Base-by-base conservation (phyloP, 1,140 invertebrate species). In the Limonius californicus region DNA sequence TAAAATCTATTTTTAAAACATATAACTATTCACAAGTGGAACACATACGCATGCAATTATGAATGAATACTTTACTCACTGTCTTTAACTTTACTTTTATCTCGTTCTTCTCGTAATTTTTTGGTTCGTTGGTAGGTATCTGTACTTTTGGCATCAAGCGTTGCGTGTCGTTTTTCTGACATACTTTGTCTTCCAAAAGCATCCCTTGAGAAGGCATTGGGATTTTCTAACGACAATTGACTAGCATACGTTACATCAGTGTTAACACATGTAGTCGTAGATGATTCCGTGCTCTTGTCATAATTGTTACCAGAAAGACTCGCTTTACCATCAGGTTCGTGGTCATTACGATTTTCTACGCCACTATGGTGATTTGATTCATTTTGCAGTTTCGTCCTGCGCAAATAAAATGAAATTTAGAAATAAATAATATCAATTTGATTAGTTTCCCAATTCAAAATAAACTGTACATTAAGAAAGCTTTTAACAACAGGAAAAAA, bases 101-200 rank as follows among this genome's bases (percentile, higher is more conserved):
- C 83, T 4, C 85, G 76, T 57, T 84, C 83, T 77, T 89, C 84
- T 64, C 88, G 76, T 14, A 89, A 75, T 73, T 94, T 92, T 79
- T 97, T 97, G 67, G 93, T 95, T 65, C 92, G 84, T 77, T 97
- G 92, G 76, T 97, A 98, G 2, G 94, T 97, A 72, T 95, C 94
- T 1, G 94, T 97, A 70, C 85, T 89, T 76, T 93, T 91, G n/a
- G 95, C 94, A 80, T 98, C 95, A 30, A 96, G 78, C 9, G 94
- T 92, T 0, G 94, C 94, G 76, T 97, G 94, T 47, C 95, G 81
- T 76, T 98, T 98, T 78, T 98, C 96, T 0, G 94, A 97, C 89
- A 99, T 98, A 76, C 94, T 97, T 77, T 97, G 93, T 19, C 95
- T 80, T 0, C 95, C 95, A 65, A 98, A 86, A 7, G 94, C 95